These are phyloP conservation scores for Drosophila azteca DNA, from an alignment of 1,140 invertebrate species.

Conservation along the genomic window DNA sequence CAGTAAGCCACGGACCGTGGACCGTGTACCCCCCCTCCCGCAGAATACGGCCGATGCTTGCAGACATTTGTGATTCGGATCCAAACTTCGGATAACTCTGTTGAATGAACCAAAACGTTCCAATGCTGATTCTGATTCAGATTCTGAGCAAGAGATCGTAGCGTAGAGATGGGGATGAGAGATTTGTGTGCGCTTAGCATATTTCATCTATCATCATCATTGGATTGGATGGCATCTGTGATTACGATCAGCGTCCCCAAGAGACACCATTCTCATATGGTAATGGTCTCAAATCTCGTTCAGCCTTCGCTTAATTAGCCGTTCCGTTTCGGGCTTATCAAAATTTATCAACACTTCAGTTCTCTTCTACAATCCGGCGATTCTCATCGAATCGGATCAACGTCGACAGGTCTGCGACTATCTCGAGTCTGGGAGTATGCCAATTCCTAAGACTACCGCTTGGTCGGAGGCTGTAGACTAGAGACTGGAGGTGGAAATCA, in stretches of 20 bases:
- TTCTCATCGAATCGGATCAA: slow-evolving; percentile 4
- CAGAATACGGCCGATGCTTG: no score
- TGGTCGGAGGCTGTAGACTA: no score
- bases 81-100: slow-evolving; percentile 15
- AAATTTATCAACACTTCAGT: slow-evolving; percentile 63
- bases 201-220: slow-evolving; percentile 24
- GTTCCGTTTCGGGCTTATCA: slow-evolving; percentile 66
- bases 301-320: slow-evolving; percentile 75
- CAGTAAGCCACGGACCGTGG: background rate
- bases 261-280: slow-evolving; percentile 45
- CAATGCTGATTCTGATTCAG: slow-evolving; percentile 19
- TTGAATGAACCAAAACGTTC: slow-evolving; percentile 34
- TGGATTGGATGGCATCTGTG: background rate
- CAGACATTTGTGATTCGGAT: no score
- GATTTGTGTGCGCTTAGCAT: no score
- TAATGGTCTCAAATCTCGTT: slow-evolving; percentile 57
- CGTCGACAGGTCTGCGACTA: background rate
- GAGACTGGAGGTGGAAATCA: no score
- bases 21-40: background rate
- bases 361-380: background rate
- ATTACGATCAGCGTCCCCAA: slow-evolving; percentile 7
- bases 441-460: no score
- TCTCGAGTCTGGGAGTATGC: no score
- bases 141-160: no score
- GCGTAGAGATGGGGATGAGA: no score